These are phyloP conservation scores for Allobates femoralis DNA, from an alignment of 2,797 vertebrate genomes.

Conservation along the genomic window DNA sequence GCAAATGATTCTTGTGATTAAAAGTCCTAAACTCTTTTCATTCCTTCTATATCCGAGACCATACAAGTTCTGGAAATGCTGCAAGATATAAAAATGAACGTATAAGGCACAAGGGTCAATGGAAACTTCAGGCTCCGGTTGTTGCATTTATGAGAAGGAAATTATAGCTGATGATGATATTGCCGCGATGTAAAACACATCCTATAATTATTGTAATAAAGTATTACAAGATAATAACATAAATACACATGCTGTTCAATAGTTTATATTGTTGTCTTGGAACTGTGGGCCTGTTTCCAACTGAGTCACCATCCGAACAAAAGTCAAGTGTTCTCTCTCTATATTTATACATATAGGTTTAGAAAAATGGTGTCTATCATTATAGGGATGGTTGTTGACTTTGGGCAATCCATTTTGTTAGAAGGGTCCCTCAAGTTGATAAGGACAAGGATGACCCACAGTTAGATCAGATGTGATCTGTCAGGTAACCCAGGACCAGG, in stretches of 20 bases:
- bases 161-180: not conserved
- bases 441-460: too few relatives aligned
- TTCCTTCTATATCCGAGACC: slow-evolving; percentile 67
- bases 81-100: not conserved
- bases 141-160: slow-evolving; percentile 4
- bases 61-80: not conserved
- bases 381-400: too few relatives aligned
- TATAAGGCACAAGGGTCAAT: not conserved
- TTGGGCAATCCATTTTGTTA: too few relatives aligned
- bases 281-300: not conserved
- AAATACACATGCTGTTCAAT: not conserved
- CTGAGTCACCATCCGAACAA: not conserved
- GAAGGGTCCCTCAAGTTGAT: too few relatives aligned
- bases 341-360: too few relatives aligned
- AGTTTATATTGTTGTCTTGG: not conserved
- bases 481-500: too few relatives aligned
- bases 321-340: too few relatives aligned
- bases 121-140: slow-evolving; percentile 13
- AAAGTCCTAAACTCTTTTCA: slow-evolving; percentile 63
- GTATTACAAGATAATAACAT: not conserved
- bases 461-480: too few relatives aligned
- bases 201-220: slow-evolving; percentile 17
- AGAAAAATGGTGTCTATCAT: too few relatives aligned
- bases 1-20: slow-evolving; percentile 66
- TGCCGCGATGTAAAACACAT: not conserved